phyloP scores from a whole-genome alignment of 1,140 invertebrate species.

The Hyphantria cunea region DNA sequence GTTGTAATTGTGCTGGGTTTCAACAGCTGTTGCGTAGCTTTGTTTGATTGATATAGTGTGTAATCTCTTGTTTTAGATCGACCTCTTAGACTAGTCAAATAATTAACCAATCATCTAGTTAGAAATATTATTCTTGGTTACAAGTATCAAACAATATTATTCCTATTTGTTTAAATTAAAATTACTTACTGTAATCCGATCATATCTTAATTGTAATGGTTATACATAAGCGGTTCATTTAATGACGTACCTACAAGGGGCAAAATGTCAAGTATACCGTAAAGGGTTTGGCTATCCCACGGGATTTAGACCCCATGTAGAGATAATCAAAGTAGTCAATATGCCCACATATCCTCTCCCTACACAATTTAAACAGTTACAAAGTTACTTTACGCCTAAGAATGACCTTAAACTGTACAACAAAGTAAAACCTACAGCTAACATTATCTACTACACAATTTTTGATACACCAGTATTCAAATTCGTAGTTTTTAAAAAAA shows the following conservation, averaged over 20 bases:
- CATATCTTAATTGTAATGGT: too few species aligned
- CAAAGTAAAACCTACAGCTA: too few species aligned
- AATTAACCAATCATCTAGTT: slow-evolving; percentile 16
- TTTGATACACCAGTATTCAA: too few species aligned
- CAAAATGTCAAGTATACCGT: slow-evolving; percentile 50
- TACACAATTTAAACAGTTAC: slow-evolving; percentile 28
- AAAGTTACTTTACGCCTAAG: slow-evolving; percentile 2
- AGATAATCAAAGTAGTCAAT: slow-evolving; percentile 64
- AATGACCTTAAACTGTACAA: too few species aligned
- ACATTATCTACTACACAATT: too few species aligned
- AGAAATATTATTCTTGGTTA: background rate
- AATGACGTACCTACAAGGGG: slow-evolving; percentile 3
- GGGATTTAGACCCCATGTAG: slow-evolving; percentile 71
- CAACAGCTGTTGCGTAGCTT: slow-evolving; percentile 70
- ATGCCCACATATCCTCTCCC: slow-evolving; percentile 70
- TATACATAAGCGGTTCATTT: background rate
- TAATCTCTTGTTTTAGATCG: slow-evolving; percentile 68
- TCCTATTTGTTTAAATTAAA: background rate
- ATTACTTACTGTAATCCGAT: background rate
- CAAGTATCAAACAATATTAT: background rate
- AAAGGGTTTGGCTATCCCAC: slow-evolving; percentile 72
- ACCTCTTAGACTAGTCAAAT: slow-evolving; percentile 49
- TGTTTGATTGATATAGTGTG: slow-evolving; percentile 75
- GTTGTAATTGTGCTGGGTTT: slow-evolving; percentile 69
- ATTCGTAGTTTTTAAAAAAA: too few species aligned